Percentiles rank a stretch among this genome's conserved stretches.
Evolutionary conservation across 1,140 invertebrate species (phyloP).

Genomic region (Drosophila bocki): DNA sequence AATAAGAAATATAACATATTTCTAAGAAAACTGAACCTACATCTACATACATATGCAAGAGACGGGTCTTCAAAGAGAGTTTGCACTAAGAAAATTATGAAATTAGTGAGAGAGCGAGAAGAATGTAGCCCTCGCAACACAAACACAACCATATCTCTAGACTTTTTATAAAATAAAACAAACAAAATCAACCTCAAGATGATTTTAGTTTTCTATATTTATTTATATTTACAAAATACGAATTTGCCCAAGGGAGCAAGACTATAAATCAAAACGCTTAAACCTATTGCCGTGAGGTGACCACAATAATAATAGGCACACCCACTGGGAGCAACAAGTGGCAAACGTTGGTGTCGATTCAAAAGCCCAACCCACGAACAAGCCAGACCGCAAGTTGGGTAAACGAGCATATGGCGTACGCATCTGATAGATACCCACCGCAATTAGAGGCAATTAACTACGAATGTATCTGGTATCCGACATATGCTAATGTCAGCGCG

Average conservation of each 20-base stretch:
- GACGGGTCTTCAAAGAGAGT: not conserved
- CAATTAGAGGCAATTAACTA: conserved; percentile 53
- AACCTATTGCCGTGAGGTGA: not conserved
- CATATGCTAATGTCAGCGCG: conserved; percentile 28
- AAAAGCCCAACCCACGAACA: conserved; percentile 15
- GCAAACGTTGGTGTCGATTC: conserved; percentile 1
- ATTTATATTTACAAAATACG: not conserved
- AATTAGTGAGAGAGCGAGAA: no score
- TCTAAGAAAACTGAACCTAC: not conserved
- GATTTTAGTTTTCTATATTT: not conserved
- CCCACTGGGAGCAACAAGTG: conserved; percentile 29
- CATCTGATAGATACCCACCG: conserved; percentile 36
- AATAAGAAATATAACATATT: not conserved
- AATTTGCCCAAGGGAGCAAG: not conserved
- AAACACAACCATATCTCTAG: not conserved
- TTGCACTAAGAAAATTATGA: not conserved
- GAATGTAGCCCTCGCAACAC: not conserved
- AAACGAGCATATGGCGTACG: conserved; percentile 62
- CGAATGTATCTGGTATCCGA: conserved; percentile 55
- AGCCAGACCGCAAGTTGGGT: conserved; percentile 57
- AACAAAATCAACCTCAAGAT: not conserved
- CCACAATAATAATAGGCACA: not conserved
- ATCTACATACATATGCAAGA: not conserved
- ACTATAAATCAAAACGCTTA: not conserved
- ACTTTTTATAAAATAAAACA: not conserved